A percentile compares a stretch with the other conserved stretches of the same genome.
Evolutionary conservation across 2,888 invertebrate species (phyloP).

Genomic region (Artemia sinica): DNA sequence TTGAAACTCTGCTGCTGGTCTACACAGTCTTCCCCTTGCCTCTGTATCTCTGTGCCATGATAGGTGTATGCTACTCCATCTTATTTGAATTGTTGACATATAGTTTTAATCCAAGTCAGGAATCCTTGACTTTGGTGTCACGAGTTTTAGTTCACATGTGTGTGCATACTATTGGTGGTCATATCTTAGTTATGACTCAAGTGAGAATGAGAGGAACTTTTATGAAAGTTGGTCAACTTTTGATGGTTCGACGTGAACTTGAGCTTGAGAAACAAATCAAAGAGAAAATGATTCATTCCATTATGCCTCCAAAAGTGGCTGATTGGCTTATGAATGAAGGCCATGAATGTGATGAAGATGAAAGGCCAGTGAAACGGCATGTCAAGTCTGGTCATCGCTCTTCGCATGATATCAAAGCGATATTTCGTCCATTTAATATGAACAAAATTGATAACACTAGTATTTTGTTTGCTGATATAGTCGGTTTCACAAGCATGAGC

Average conservation of each 20-base stretch:
- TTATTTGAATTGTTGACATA: constrained; percentile 57
- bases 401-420: constrained; percentile 48
- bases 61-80: constrained; percentile 64
- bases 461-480: constrained; percentile 92
- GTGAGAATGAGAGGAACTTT: constrained; percentile 87
- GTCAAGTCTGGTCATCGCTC: constrained; percentile 25
- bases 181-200: constrained; percentile 78
- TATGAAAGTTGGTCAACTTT: constrained; percentile 83
- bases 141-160: constrained; percentile 65
- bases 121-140: constrained; percentile 31
- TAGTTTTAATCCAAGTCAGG: constrained; percentile 28
- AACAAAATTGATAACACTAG: constrained; percentile 87
- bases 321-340: constrained; percentile 61
- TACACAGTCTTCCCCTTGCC: constrained; percentile 86
- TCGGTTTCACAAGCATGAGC: constrained; percentile 92
- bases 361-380: constrained; percentile 12
- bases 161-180: constrained; percentile 77
- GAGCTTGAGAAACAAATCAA: constrained; percentile 85
- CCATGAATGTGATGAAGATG: constrained; percentile 28
- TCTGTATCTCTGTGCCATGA: constrained; percentile 59
- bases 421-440: constrained; percentile 93
- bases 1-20: constrained; percentile 71
- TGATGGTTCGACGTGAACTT: constrained; percentile 68
- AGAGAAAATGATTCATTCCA: constrained; percentile 90
- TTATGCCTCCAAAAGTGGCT: constrained; percentile 89